Conservation (phyloP, 2,113 vertebrate species). For the Australoheros scitulus region DNA sequence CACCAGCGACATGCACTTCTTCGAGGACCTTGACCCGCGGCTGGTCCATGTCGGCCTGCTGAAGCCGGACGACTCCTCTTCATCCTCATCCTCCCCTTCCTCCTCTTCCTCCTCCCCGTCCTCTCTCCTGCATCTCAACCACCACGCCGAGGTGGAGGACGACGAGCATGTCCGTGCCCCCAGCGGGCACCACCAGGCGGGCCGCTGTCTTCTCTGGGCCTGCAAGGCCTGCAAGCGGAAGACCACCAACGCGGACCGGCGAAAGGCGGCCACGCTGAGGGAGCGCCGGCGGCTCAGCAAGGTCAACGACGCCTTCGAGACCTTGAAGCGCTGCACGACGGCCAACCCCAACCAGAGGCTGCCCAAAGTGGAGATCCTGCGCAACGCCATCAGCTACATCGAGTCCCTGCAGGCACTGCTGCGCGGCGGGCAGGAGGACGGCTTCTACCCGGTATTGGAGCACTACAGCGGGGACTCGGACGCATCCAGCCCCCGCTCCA, state of each 20-base stretch:
- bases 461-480: constrained; percentile 96
- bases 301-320: constrained; percentile 97
- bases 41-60: constrained; percentile 91
- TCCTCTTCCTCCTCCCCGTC: constrained; percentile 54
- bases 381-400: constrained; percentile 98
- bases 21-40: constrained; percentile 95
- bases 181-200: constrained; percentile 95
- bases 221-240: constrained; percentile 99
- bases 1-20: constrained; percentile 96
- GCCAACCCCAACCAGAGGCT: constrained; percentile 96
- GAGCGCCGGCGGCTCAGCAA: constrained; percentile 94
- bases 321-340: constrained; percentile 94
- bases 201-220: constrained; percentile 96
- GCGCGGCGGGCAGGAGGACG: constrained; percentile 88
- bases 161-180: constrained; percentile 95
- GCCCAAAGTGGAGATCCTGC: constrained; percentile 98
- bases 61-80: constrained; percentile 87
- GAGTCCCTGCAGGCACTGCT: constrained; percentile 95
- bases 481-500: constrained; percentile 94
- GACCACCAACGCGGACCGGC: constrained; percentile 93
- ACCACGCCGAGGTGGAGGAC: constrained; percentile 81
- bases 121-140: constrained; percentile 73
- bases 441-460: constrained; percentile 87
- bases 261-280: constrained; percentile 95
- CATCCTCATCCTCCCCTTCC: constrained; percentile 39